phyloP scores from a whole-genome alignment of 53 echinoderm and acorn worm species.

The Holothuria leucospilota region DNA sequence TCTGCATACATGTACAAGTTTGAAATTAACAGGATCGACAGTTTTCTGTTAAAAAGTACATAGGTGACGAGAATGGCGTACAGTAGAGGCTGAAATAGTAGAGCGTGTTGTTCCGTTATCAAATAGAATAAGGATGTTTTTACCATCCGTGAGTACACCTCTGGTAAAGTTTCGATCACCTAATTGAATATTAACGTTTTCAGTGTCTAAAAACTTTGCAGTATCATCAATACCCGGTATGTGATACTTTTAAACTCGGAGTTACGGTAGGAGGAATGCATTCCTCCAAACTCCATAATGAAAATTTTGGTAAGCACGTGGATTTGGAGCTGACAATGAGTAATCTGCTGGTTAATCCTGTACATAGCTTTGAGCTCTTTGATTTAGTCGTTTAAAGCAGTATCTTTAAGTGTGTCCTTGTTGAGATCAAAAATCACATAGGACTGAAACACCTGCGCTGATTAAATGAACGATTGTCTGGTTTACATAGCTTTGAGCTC shows the following conservation, averaged over 20 bases:
- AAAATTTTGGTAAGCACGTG: neutral
- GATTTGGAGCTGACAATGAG: too few relatives aligned
- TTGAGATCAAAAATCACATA: too few relatives aligned
- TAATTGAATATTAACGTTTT: neutral
- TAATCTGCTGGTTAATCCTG: too few relatives aligned
- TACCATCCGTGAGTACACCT: neutral
- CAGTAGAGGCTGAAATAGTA: neutral
- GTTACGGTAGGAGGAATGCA: neutral
- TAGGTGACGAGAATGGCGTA: neutral
- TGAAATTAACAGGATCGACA: neutral
- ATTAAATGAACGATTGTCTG: too few relatives aligned
- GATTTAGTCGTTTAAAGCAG: too few relatives aligned
- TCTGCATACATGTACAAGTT: neutral
- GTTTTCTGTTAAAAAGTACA: neutral
- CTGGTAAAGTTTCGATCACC: neutral
- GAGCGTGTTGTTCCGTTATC: conserved; percentile 5
- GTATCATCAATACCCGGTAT: too few relatives aligned
- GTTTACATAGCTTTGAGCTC: too few relatives aligned
- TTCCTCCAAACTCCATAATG: neutral
- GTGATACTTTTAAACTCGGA: neutral
- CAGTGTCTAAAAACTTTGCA: too few relatives aligned
- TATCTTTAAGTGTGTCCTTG: too few relatives aligned
- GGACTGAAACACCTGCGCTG: too few relatives aligned
- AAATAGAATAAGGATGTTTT: neutral
- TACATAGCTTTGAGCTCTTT: too few relatives aligned